Base-by-base conservation (phyloP, 2,113 vertebrate species). In the Festucalex cinctus region DNA sequence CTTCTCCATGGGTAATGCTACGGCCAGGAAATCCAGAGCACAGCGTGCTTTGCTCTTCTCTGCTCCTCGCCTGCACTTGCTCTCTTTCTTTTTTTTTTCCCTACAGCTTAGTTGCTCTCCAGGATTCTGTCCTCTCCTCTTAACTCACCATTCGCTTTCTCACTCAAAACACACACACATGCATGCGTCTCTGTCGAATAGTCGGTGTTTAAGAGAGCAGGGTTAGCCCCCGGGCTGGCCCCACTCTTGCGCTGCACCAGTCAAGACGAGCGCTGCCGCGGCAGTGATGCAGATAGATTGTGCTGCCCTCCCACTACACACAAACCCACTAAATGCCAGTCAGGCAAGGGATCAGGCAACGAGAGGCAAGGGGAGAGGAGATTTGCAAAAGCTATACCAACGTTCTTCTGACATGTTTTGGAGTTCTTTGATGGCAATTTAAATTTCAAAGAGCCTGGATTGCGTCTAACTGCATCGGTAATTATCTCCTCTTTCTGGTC, bases 221-320 rank as follows among this genome's bases (percentile, higher is more conserved):
- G 89, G 89, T 88, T 68, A 77, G 70, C 76, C 86, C 81, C 43
- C 0, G 72, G 86, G 88, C 86, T 91, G 92, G 92, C 89, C 91
- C 89, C 90, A 76, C 83, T 85, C 92, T 90, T 92, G 93, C 83
- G 93, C 93, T 91, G 93, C 91, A 90, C 90, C 86, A 94, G 92
- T 76, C 80, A 76, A 83, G 80, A 65, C 70, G 1, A 86, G 78
- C 69, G 64, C 76, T 77, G 81, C 92, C 93, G 88, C 91, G 90
- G 90, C 88, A 92, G 91, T 94, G 91, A 95, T 95, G 95, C 92
- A 91, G 93, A 93, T 91, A 92, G 91, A 93, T 93, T 86, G 89
- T 85, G 83, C 69, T 67, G 83, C 80, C 71, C 90, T n/a, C 61
- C 62, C 43, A 19, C 36, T 41, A 24, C 77, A 28, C 78, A 76